Evolutionary conservation across 2,888 invertebrate genomes (phyloP).

Genomic region (Coleophora deauratella): DNA sequence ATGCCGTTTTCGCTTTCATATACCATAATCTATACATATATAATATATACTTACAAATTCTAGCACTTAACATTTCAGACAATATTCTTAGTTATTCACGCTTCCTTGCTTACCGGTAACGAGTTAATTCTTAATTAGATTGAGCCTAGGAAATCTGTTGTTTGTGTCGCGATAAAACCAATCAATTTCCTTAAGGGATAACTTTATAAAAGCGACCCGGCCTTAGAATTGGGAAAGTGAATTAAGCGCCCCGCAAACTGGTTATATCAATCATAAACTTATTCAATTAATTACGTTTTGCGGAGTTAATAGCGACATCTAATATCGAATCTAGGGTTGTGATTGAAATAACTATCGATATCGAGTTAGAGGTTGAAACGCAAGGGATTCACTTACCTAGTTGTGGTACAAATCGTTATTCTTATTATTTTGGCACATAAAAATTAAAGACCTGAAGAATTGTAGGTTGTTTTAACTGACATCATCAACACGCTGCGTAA

Average conservation of each 20-base stretch:
- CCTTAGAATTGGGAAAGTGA: slow-evolving; percentile 69
- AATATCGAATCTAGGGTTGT: slow-evolving; percentile 57
- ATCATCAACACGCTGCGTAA: too few relatives aligned
- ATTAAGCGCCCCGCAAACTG: slow-evolving; percentile 72
- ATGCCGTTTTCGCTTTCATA: too few relatives aligned
- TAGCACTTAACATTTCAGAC: slow-evolving; percentile 31
- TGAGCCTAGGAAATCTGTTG: slow-evolving; percentile 53
- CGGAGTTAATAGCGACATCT: slow-evolving; percentile 75
- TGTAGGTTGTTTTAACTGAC: too few relatives aligned
- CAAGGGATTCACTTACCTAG: too few relatives aligned
- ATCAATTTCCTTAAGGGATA: slow-evolving; percentile 68
- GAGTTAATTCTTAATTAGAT: slow-evolving; percentile 43
- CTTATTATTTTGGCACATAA: too few relatives aligned
- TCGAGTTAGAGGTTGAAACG: neutral
- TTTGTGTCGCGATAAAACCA: slow-evolving; percentile 50
- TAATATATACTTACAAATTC: slow-evolving; percentile 11
- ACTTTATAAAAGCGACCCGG: slow-evolving; percentile 62
- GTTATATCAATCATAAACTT: slow-evolving; percentile 75
- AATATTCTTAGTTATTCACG: slow-evolving; percentile 39
- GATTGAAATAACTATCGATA: slow-evolving; percentile 3
- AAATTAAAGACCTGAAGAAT: too few relatives aligned
- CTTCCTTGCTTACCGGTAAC: slow-evolving; percentile 28
- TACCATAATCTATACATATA: too few relatives aligned
- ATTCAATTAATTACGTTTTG: slow-evolving; percentile 75
- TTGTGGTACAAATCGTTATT: too few relatives aligned